Evolutionary conservation across 2,888 invertebrate species (phyloP), one percentile per base, ranked within the genome.

Genomic region (Chrysolina haemoptera): DNA sequence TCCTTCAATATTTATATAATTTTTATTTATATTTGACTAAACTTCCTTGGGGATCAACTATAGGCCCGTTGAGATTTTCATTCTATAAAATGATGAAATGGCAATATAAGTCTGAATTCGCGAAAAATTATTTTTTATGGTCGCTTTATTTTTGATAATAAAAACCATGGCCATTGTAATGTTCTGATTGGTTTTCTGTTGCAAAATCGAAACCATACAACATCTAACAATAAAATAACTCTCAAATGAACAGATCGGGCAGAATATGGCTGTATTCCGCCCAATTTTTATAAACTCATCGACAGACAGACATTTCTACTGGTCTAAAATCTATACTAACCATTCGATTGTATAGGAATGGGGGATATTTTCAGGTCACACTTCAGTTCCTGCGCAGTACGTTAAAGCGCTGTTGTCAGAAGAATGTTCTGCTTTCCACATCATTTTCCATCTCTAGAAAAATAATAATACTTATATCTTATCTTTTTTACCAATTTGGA

Each of bases 331-430:
- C 73, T 79, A 79, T 79, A 88, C 88, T 84, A 88, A 83, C 88
- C 88, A 88, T 83, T 88, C 88, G 70, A 88, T 85, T 40, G 88
- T 87, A 78, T 87, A 87, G 48, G 86, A 85, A 76, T 84, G 83
- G 70, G 85, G 82, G 16, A 84, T 74, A 59, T 82, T 82, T 77
- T 83, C 86, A 84, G 88, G 90, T 90, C 90, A 90, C 85, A 90
- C 90, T 80, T 90, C 89, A 62, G 89, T 89, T 55, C 89, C 89
- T 6, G 88, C 88, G 71, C 89, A 89, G 82, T 89, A 90, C 5
- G 88, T 88, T 77, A 88, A 79, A 50, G 88, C 84, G 81, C 86
- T 87, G 79, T 87, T 86, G 63, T 88, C 88, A 10, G 87, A 85
- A 11, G 87, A 86, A 70, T 87, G 86, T 80, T 90, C 89, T 2